Evolutionary conservation across 1,140 invertebrate species (phyloP), one percentile per base, ranked within the genome.

Genomic region (Anastatus disparis): DNA sequence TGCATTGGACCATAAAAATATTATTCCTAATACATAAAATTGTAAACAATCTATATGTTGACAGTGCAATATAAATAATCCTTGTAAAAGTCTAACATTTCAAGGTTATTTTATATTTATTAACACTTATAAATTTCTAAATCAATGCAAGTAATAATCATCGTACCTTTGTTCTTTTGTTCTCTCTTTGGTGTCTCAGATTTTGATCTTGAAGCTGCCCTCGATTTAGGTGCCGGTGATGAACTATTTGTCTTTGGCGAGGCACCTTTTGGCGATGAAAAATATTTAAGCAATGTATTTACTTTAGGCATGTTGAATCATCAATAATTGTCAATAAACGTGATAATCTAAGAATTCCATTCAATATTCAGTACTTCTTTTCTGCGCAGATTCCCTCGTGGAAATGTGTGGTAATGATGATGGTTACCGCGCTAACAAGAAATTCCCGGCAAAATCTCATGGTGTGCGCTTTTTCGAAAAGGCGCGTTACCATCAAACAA

Each of bases 221-320:
- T 74, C 0, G 40, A 13, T 24, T 73, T 74, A n/a, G 73, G 20
- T 20, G 74, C 40, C 10, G 59, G 68, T 13, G 73, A 69, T 9
- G 67, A 66, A 26, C 72, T 67, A 44, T 58, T 70, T 9, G 59
- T 8, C 40, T 65, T 44, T 12, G 78, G 78, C 0, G 53, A 63
- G 71, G 20, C 31, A 8, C 62, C 70, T 55, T 81, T 84, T 3
- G 83, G 82, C 10, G 83, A 84, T 2, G 76, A 75, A 42, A 84
- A 84, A 69, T 84, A 84, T 76, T 84, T 84, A 13, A 78, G 78
- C 46, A 84, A 70, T 1, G 83, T 82, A 24, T 83, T 84, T 46
- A 79, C 75, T 58, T 83, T 82, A 7, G 78, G 62, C 76, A 77
- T 79, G 13, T 76, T 78, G 44, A 4, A n/a, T n/a, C n/a, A n/a